phyloP scores from a whole-genome alignment of 2,113 vertebrate species.

The Amia ocellicauda region DNA sequence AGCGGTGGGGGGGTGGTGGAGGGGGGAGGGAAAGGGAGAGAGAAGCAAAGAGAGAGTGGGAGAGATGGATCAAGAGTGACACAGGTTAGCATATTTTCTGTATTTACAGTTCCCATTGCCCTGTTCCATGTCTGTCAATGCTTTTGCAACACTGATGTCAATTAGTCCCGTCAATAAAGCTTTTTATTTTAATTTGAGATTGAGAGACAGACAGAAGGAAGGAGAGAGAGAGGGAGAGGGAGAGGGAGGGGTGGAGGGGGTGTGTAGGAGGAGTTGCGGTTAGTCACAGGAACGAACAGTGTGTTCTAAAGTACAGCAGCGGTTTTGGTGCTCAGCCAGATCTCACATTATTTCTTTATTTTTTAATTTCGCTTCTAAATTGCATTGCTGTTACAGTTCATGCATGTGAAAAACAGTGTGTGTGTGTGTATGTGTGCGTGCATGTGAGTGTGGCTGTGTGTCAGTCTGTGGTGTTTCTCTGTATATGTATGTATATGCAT shows the following conservation, averaged over 20 bases:
- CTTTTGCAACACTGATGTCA: too few species aligned
- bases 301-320: slow-evolving; percentile 43
- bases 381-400: background rate
- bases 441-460: too few species aligned
- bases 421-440: background rate
- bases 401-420: background rate
- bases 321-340: slow-evolving; percentile 35
- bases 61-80: slow-evolving; percentile 30
- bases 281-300: slow-evolving; percentile 51
- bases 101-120: too few species aligned
- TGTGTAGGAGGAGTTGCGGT: slow-evolving; percentile 63
- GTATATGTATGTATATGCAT: too few species aligned
- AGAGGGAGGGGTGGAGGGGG: too few species aligned
- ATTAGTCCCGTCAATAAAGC: too few species aligned
- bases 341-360: background rate
- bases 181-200: too few species aligned
- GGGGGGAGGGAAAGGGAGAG: slow-evolving; percentile 29
- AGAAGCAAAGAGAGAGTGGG: background rate
- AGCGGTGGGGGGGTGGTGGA: background rate
- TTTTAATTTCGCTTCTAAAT: slow-evolving; percentile 6
- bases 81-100: too few species aligned
- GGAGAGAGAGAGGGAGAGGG: too few species aligned
- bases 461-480: too few species aligned
- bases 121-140: too few species aligned
- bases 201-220: too few species aligned